phyloP scores from a whole-genome alignment of 1,140 invertebrate species.

The Hestina assimilis region DNA sequence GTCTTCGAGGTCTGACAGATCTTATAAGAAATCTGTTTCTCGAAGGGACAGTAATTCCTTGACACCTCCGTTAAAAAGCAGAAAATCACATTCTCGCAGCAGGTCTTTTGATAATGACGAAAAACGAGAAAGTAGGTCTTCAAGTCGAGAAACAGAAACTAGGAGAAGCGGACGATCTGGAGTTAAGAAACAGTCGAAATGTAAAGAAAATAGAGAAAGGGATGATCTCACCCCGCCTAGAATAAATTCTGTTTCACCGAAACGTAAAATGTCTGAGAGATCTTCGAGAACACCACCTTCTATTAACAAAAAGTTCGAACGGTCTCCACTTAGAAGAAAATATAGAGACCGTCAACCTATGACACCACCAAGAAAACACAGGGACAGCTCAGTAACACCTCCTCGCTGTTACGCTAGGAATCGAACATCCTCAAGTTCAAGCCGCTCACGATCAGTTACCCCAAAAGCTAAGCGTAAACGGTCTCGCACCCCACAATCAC shows the following conservation, averaged over 20 bases:
- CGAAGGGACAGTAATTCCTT: constrained; percentile 39
- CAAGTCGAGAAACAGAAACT: constrained; percentile 29
- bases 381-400: constrained; percentile 59
- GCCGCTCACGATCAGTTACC: constrained; percentile 42
- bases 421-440: constrained; percentile 46
- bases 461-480: constrained; percentile 44
- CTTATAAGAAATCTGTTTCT: constrained; percentile 44
- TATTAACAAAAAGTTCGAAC: constrained; percentile 34
- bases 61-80: constrained; percentile 53
- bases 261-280: constrained; percentile 43
- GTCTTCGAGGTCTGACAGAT: constrained; percentile 49
- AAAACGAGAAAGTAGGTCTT: constrained; percentile 34
- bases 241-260: constrained; percentile 37
- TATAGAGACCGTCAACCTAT: constrained; percentile 39
- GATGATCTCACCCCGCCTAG: constrained; percentile 41
- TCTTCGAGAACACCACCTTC: constrained; percentile 49
- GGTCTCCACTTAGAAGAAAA: constrained; percentile 46
- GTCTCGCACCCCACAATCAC: constrained; percentile 33
- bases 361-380: constrained; percentile 38
- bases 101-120: constrained; percentile 39
- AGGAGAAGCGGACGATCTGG: constrained; percentile 37
- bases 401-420: constrained; percentile 60
- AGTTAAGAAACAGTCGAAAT: constrained; percentile 40
- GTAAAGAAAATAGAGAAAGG: constrained; percentile 37
- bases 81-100: constrained; percentile 33